Percentiles rank a stretch among this genome's conserved stretches.
Evolutionary conservation across 2,113 vertebrate species (phyloP).

Genomic region (Gallinago media): DNA sequence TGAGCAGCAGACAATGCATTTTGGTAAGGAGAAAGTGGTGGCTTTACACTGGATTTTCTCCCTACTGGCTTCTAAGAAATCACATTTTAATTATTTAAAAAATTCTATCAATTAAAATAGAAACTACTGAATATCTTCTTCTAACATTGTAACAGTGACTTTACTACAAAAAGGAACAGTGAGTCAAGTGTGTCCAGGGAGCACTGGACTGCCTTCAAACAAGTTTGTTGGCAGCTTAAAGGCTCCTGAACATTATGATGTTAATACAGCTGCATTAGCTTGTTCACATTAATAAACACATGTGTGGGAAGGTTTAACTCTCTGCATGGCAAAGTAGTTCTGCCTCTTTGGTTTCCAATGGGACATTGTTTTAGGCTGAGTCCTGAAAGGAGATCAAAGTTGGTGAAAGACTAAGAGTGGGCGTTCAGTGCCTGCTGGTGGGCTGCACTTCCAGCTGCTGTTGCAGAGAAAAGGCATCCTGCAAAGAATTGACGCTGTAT

Average conservation of each 20-base stretch:
- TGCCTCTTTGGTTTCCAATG: conserved; percentile 19
- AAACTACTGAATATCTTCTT: neutral
- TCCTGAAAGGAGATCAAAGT: conserved; percentile 21
- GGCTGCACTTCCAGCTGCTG: conserved; percentile 7
- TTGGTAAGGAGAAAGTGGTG: neutral
- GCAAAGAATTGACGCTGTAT: conserved; percentile 29
- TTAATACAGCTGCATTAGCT: conserved; percentile 44
- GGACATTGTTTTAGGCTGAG: neutral
- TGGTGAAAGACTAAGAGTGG: neutral
- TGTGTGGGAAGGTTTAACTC: conserved; percentile 35
- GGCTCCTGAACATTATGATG: neutral
- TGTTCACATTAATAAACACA: conserved; percentile 21
- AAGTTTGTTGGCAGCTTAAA: conserved; percentile 4
- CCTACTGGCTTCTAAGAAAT: neutral
- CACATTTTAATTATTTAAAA: neutral
- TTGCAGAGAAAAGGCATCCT: conserved; percentile 7
- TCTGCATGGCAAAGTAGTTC: neutral
- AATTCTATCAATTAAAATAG: neutral
- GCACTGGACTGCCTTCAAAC: conserved; percentile 31
- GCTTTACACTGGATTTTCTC: neutral
- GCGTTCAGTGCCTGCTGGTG: neutral
- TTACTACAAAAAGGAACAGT: neutral
- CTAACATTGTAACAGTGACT: neutral
- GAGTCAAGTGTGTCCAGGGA: conserved; percentile 15
- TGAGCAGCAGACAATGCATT: neutral